These are phyloP conservation scores for Metopia argyrocephala DNA, from an alignment of 2,888 invertebrate species.

Conservation along the genomic window DNA sequence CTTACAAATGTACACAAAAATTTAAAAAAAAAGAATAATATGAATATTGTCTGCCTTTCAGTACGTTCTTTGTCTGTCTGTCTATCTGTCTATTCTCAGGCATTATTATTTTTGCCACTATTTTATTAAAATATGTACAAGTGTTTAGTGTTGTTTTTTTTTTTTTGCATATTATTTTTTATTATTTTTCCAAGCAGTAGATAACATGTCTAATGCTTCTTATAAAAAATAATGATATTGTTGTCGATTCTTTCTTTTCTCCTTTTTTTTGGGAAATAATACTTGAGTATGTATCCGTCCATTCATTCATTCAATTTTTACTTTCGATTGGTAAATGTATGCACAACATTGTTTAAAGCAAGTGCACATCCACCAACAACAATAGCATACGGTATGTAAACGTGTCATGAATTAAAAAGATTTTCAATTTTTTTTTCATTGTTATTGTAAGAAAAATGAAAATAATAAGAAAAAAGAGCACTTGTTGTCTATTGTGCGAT, in stretches of 20 bases:
- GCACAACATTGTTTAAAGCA: neutral
- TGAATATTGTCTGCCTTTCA: conserved; percentile 16
- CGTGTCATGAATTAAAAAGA: conserved; percentile 61
- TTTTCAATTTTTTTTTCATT: conserved; percentile 33
- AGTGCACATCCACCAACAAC: conserved; percentile 11
- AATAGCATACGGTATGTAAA: conserved; percentile 22
- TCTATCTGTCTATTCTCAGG: neutral
- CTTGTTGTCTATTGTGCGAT: conserved; percentile 33
- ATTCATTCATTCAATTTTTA: conserved; percentile 12
- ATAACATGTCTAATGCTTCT: too few relatives aligned
- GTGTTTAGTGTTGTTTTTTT: conserved; percentile 13
- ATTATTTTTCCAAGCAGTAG: conserved; percentile 26
- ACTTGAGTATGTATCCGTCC: neutral
- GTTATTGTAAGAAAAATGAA: conserved; percentile 11
- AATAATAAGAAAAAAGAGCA: conserved; percentile 13
- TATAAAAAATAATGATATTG: neutral
- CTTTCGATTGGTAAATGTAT: too few relatives aligned
- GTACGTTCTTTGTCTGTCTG: conserved; percentile 6
- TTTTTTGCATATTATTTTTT: conserved; percentile 6
- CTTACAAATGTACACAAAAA: neutral
- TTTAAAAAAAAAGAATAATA: conserved; percentile 5
- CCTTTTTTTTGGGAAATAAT: too few relatives aligned
- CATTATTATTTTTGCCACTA: conserved; percentile 6
- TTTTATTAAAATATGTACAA: too few relatives aligned
- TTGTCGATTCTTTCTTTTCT: neutral